Percentiles rank a stretch among this genome's conserved stretches.
These are phyloP conservation scores for Xanthia togata DNA, from an alignment of 2,888 invertebrate species.

Conservation along the genomic window DNA sequence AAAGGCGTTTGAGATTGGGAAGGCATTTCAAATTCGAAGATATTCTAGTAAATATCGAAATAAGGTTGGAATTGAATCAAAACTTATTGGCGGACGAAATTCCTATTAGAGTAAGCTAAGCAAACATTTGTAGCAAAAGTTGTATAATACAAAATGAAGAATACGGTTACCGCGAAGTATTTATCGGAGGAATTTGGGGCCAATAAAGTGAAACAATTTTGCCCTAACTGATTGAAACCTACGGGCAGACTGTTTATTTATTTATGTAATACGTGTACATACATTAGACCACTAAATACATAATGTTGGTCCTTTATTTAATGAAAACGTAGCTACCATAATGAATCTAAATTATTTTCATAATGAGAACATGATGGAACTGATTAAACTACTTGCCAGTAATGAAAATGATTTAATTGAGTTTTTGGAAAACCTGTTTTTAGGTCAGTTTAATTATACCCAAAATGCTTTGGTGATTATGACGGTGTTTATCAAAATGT, in stretches of 20 bases:
- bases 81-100: slow-evolving; percentile 53
- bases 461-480: slow-evolving; percentile 5
- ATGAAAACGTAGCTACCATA: slow-evolving; percentile 6
- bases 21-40: slow-evolving; percentile 41
- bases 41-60: slow-evolving; percentile 37
- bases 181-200: slow-evolving; percentile 68
- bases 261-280: slow-evolving; percentile 4
- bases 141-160: slow-evolving; percentile 62
- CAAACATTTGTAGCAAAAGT: slow-evolving; percentile 59
- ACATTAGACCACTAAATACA: background rate
- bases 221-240: slow-evolving; percentile 31
- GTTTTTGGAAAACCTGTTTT: slow-evolving; percentile 25
- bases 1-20: slow-evolving; percentile 34
- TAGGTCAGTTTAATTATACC: background rate
- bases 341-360: slow-evolving; percentile 12
- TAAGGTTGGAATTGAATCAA: slow-evolving; percentile 36
- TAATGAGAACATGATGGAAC: slow-evolving; percentile 12
- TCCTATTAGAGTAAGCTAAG: slow-evolving; percentile 49
- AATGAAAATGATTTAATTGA: slow-evolving; percentile 17
- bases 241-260: slow-evolving; percentile 12
- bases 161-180: slow-evolving; percentile 62
- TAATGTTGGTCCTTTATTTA: background rate
- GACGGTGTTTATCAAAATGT: background rate
- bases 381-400: slow-evolving; percentile 19
- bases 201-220: slow-evolving; percentile 61